These are phyloP conservation scores for Acrossocheilus fasciatus DNA, from an alignment of 2,797 vertebrate genomes.

Conservation along the genomic window DNA sequence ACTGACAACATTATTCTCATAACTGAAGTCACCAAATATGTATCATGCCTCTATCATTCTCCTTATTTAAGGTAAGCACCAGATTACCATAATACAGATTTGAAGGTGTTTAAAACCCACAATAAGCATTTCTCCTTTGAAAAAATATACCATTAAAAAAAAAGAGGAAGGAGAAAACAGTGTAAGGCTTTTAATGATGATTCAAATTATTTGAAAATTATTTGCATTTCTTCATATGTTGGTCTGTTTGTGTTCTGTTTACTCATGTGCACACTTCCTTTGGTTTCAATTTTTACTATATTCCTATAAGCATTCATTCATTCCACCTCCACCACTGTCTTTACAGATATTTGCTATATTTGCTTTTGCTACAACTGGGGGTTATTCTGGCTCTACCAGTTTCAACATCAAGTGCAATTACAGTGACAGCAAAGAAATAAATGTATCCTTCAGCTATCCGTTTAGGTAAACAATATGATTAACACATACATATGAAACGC, in stretches of 20 bases:
- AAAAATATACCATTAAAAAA: not conserved
- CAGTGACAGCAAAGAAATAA: not conserved
- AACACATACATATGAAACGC: not conserved
- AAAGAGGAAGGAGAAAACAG: not conserved
- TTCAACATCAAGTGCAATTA: conserved; percentile 77
- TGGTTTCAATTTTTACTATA: not conserved
- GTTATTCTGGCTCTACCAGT: conserved; percentile 83
- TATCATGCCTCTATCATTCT: not conserved
- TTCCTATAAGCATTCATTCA: not conserved
- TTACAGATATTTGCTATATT: conserved; percentile 91
- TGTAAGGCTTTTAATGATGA: not conserved
- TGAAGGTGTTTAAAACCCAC: not conserved
- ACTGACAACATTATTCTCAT: not conserved
- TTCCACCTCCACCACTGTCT: conserved; percentile 16
- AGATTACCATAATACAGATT: not conserved
- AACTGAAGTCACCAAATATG: not conserved
- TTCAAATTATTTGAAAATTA: not conserved
- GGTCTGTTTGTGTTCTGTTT: not conserved
- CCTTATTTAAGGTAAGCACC: not conserved
- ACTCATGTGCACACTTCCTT: not conserved
- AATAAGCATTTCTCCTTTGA: not conserved
- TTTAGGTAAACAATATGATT: conserved; percentile 72
- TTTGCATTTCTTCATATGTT: not conserved
- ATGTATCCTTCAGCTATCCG: conserved; percentile 84
- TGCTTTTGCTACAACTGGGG: conserved; percentile 89